phyloP scores from a whole-genome alignment of 1,140 invertebrate genomes.

The Lepidurus couesii region DNA sequence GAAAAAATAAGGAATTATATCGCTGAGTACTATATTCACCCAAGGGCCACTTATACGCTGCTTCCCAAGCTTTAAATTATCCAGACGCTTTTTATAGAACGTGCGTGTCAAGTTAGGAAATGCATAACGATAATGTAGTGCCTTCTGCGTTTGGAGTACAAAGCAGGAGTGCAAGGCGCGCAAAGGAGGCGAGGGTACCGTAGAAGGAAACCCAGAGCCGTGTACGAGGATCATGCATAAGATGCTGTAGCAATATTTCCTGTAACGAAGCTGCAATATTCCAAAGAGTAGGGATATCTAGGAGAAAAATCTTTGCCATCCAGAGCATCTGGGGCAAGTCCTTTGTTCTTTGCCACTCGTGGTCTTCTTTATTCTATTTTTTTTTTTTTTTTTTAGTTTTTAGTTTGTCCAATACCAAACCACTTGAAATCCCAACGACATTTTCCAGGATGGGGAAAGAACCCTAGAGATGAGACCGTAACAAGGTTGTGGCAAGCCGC shows the following conservation, averaged over 20 bases:
- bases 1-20: no score
- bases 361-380: background rate
- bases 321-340: background rate
- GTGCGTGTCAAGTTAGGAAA: no score
- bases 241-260: background rate
- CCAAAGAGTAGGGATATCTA: background rate
- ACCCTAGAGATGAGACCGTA: constrained; percentile 9
- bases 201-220: background rate
- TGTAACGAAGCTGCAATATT: background rate
- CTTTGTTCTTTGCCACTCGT: background rate
- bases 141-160: no score
- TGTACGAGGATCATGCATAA: background rate
- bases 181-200: no score
- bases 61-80: no score
- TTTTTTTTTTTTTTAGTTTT: background rate
- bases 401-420: constrained; percentile 9
- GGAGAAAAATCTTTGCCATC: constrained; percentile 2
- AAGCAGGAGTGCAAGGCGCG: no score
- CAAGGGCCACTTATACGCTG: no score
- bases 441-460: constrained; percentile 10
- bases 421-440: constrained; percentile 15
- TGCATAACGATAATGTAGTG: no score
- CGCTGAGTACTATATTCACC: no score
- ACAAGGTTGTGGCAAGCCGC: constrained; percentile 5
- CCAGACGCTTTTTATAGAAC: no score